Base-by-base conservation (phyloP, 1,140 invertebrate species). In the Aphelenchoides fujianensis region DNA sequence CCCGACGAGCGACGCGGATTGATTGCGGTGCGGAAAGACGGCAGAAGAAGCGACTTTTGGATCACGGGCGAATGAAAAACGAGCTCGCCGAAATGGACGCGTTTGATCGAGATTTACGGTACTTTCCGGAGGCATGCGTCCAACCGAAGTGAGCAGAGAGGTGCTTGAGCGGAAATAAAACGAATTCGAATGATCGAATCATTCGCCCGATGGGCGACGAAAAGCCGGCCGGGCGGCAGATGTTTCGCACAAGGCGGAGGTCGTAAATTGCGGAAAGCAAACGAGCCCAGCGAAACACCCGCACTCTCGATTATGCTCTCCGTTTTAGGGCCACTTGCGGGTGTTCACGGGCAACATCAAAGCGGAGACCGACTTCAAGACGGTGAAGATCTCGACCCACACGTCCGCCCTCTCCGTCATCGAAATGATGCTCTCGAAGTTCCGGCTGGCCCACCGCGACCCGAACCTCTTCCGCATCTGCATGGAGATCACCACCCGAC, bases 301-400 rank as follows among this genome's bases (percentile, higher is more conserved):
- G 41, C 23, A 48, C 41, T 23, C 23, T n/a, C n/a, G n/a, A n/a
- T n/a, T n/a, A n/a, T n/a, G n/a, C n/a, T n/a, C n/a, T n/a, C n/a
- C 23, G 23, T 48, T 48, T 75, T 59, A 76, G 75, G 75, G 76
- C 41, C 55, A 78, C 68, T 62, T 78, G 23, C 37, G 67, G 34
- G 74, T 78, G n/a, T 79, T 74, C 57, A 78, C 76, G 30, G 59
- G 30, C 30, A 67, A 71, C 48, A 73, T 78, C 28, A 78, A 77
- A 72, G 53, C 76, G 23, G 76, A 78, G 27, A 78, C 77, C 12
- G 77, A 80, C 68, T 79, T 78, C 52, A 80, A 80, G 73, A 79
- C 77, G 7, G 16, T 79, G n/a, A 62, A 70, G 30, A 41, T 79
- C 28, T 41, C 41, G 7, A 61, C 32, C 3, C 34, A 73, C n/a